Conservation (phyloP, 1,140 invertebrate genomes). For the Nebria ingens region DNA sequence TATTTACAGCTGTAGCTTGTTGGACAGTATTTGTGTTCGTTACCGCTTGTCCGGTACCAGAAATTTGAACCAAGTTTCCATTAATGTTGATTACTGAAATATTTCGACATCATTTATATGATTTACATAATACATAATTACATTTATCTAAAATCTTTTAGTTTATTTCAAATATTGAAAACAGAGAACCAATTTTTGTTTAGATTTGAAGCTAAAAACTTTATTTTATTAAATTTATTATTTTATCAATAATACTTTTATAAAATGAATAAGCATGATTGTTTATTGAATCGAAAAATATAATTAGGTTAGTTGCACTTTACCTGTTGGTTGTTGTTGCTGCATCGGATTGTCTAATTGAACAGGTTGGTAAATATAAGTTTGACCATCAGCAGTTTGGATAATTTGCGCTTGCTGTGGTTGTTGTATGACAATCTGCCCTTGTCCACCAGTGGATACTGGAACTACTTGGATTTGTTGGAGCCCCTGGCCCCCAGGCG, state of each 20-base stretch:
- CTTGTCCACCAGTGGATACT: conserved; percentile 41
- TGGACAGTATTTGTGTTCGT: conserved; percentile 15
- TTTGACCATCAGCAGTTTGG: conserved; percentile 88
- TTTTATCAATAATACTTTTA: neutral
- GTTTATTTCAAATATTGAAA: neutral
- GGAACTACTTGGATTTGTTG: conserved; percentile 55
- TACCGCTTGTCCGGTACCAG: conserved; percentile 32
- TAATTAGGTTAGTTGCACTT: no score
- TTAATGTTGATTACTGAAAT: conserved; percentile 58
- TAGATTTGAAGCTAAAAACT: no score
- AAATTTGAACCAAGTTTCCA: conserved; percentile 60
- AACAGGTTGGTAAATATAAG: conserved; percentile 80
- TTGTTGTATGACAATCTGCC: conserved; percentile 46
- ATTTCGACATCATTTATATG: conserved; percentile 12
- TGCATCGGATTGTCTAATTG: conserved; percentile 45
- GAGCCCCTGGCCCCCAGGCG: conserved; percentile 40
- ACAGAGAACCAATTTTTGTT: no score
- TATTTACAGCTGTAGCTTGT: conserved; percentile 31
- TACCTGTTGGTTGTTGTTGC: conserved; percentile 50
- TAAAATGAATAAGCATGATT: no score
- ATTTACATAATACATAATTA: conserved; percentile 11
- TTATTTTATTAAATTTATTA: no score
- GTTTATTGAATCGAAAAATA: no score
- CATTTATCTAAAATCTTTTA: conserved; percentile 1
- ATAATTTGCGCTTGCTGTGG: conserved; percentile 70